These are phyloP conservation scores for Otus sunia DNA, from an alignment of 2,113 vertebrate genomes.

Conservation along the genomic window DNA sequence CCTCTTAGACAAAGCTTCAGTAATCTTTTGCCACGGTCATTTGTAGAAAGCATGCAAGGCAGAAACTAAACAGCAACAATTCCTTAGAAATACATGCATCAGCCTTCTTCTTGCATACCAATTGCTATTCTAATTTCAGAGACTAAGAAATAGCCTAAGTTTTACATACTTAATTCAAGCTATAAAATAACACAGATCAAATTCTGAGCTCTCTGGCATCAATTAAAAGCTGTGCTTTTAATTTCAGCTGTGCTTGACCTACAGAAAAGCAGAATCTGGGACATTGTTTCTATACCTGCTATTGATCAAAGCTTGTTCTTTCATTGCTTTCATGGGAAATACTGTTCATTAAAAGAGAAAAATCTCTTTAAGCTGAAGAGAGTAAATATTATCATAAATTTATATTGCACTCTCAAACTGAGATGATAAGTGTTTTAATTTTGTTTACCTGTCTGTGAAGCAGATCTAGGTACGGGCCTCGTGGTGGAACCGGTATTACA, in stretches of 20 bases:
- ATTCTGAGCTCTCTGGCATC: background rate
- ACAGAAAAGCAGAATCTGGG: background rate
- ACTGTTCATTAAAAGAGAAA: background rate
- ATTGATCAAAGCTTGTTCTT: background rate
- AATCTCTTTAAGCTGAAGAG: background rate
- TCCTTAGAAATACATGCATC: background rate
- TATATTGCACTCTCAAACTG: background rate
- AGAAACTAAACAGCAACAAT: background rate
- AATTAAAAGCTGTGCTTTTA: background rate
- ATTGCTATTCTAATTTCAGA: background rate
- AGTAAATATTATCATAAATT: background rate
- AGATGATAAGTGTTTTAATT: background rate
- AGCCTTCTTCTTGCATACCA: background rate
- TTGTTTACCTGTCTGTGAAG: conserved; percentile 89
- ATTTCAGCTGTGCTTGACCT: background rate
- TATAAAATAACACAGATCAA: background rate
- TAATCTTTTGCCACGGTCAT: background rate
- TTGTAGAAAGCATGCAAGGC: background rate
- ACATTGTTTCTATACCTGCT: background rate
- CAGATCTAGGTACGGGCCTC: conserved; percentile 82
- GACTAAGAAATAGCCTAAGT: background rate
- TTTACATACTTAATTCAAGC: background rate
- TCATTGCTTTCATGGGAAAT: background rate
- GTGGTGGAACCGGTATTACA: conserved; percentile 67
- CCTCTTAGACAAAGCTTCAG: background rate